Evolutionary conservation across 2,888 invertebrate genomes (phyloP), one percentile per base, ranked within the genome.

Genomic region (Ornithoptera alexandrae): DNA sequence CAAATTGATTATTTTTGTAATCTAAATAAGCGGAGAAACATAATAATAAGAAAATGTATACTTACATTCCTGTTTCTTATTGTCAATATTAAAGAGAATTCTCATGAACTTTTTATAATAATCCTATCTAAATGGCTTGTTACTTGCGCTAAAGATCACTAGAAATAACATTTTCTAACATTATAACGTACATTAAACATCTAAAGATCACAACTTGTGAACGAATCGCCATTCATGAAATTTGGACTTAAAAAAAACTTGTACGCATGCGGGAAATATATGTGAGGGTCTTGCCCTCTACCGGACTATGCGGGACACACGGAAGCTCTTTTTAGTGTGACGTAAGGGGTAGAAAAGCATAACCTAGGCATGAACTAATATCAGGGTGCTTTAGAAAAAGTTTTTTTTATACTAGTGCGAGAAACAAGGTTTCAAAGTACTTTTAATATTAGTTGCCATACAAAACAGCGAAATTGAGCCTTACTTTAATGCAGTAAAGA

Each of bases 101-200:
- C 79, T 78, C 79, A 78, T 75, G 73, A 75, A 72, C 63, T 73
- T 75, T 69, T 75, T 74, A 70, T 83, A 82, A 81, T 85, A 83
- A 81, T 89, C 90, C 91, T 92, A 91, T 80, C 91, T 91, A 88
- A 86, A 87, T 81, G 86, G 85, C 84, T 85, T 85, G 76, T 83
- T 86, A 84, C 84, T 80, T 73, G 83, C 82, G 81, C 77, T 83
- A 78, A 80, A 78, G 75, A 73, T 75, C 72, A 75, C 84, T 86
- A 80, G 77, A 81, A 75, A 81, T 87, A 85, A 81, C 91, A 92
- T 91, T 89, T 90, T 90, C 77, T 86, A 84, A 80, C 84, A 87
- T 84, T 83, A 83, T 84, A 82, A 83, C 84, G 84, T 80, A 82
- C 84, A 83, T 82, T 83, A 82, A 84, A 82, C 84, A 81, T 84